Conservation (phyloP, 2,888 invertebrate species). For the Ecliptopera silaceata region DNA sequence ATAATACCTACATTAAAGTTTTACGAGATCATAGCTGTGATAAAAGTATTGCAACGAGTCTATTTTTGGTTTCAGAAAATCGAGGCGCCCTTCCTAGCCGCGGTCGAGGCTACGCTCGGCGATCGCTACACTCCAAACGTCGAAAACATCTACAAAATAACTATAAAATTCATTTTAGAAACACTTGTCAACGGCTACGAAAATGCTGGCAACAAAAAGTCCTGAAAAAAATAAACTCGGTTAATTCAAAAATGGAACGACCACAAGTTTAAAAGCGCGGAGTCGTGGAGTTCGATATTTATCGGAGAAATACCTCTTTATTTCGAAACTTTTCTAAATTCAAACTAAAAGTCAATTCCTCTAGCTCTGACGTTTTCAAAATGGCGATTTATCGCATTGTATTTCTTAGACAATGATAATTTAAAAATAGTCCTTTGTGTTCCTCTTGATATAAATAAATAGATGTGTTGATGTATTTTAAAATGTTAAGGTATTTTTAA, state of each 20-base stretch:
- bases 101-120: conserved; percentile 92
- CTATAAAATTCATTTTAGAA: conserved; percentile 94
- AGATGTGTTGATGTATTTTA: conserved; percentile 22
- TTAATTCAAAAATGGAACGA: conserved; percentile 20
- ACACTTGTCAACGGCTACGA: conserved; percentile 92
- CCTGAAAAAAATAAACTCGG: conserved; percentile 30
- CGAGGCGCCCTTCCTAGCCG: conserved; percentile 93
- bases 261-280: conserved; percentile 14
- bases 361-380: conserved; percentile 19
- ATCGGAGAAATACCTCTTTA: conserved; percentile 8
- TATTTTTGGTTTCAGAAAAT: conserved; percentile 87
- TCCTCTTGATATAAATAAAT: conserved; percentile 17
- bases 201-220: conserved; percentile 58
- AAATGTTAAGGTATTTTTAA: conserved; percentile 32
- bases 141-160: conserved; percentile 94
- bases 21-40: conserved; percentile 34
- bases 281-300: conserved; percentile 9
- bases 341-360: conserved; percentile 35
- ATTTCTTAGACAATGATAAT: not conserved
- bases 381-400: conserved; percentile 4
- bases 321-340: conserved; percentile 19
- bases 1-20: conserved; percentile 29
- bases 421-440: conserved; percentile 14
- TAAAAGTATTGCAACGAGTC: conserved; percentile 33
- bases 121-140: conserved; percentile 96